Percentiles rank a stretch among this genome's conserved stretches.
These are phyloP conservation scores for Drosophila teissieri DNA, from an alignment of 1,140 invertebrate species.

Conservation along the genomic window DNA sequence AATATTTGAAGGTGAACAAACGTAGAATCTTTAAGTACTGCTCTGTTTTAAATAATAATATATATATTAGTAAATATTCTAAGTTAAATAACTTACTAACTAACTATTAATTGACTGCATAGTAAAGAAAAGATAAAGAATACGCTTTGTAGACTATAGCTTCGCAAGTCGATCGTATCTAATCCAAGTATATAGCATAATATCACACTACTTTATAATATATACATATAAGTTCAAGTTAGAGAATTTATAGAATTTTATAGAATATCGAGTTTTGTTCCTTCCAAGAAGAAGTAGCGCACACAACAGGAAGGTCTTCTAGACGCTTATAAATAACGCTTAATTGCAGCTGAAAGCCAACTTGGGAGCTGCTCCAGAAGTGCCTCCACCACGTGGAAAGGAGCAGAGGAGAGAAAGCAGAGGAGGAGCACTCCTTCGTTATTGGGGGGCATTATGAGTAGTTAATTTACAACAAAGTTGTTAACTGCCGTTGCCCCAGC, in stretches of 20 bases:
- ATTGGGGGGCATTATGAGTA: constrained; percentile 74
- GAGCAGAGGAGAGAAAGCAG: background rate
- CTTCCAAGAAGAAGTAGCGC: background rate
- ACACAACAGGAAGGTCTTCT: constrained; percentile 5
- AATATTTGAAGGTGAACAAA: background rate
- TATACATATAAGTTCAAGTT: background rate
- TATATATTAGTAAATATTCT: too few species aligned
- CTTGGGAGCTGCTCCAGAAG: constrained; percentile 35
- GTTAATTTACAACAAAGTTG: constrained; percentile 83
- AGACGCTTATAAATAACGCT: constrained; percentile 78
- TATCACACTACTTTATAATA: background rate
- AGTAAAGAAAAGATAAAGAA: too few species aligned
- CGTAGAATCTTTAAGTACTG: too few species aligned
- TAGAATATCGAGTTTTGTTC: background rate
- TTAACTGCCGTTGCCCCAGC: constrained; percentile 62
- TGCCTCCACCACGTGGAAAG: constrained; percentile 9
- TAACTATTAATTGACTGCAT: too few species aligned
- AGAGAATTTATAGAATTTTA: too few species aligned
- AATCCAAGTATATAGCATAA: too few species aligned
- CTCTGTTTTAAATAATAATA: too few species aligned
- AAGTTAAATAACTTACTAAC: too few species aligned
- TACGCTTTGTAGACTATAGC: too few species aligned
- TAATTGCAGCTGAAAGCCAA: constrained; percentile 79
- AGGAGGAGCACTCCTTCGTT: constrained; percentile 18
- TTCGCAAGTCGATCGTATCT: too few species aligned